A percentile compares a stretch with the other conserved stretches of the same genome.
These are phyloP conservation scores for Danio jaintianensis DNA, from an alignment of 2,797 vertebrate genomes.

Conservation along the genomic window DNA sequence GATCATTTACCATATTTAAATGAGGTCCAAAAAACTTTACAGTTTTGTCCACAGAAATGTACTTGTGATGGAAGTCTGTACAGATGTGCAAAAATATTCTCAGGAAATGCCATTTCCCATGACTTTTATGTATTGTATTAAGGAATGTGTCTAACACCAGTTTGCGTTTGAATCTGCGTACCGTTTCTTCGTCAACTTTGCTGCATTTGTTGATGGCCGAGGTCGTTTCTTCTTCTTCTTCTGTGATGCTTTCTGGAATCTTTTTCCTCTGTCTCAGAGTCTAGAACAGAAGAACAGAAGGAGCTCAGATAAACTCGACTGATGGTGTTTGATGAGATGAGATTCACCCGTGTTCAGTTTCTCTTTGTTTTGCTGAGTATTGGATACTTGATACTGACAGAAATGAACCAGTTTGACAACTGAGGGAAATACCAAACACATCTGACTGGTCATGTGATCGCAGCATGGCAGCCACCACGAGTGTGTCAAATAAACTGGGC, in stretches of 20 bases:
- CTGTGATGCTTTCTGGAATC: slow-evolving; percentile 26
- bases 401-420: neutral
- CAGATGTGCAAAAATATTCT: no score
- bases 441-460: slow-evolving; percentile 19
- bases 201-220: slow-evolving; percentile 60
- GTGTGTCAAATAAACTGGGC: neutral
- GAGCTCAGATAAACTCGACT: neutral
- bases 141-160: no score
- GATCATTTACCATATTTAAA: no score
- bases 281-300: slow-evolving; percentile 44
- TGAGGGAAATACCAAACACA: neutral
- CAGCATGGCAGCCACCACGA: neutral
- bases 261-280: slow-evolving; percentile 60
- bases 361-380: neutral
- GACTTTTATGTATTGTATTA: no score
- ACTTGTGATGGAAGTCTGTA: no score
- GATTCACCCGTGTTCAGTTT: neutral
- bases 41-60: no score
- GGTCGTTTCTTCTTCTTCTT: slow-evolving; percentile 53
- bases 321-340: neutral
- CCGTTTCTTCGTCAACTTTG: slow-evolving; percentile 62
- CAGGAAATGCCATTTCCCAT: no score
- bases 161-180: slow-evolving; percentile 7
- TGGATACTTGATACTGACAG: neutral
- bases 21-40: no score